Evolutionary conservation across 2,113 vertebrate species (phyloP).

Genomic region (Apus apus): DNA sequence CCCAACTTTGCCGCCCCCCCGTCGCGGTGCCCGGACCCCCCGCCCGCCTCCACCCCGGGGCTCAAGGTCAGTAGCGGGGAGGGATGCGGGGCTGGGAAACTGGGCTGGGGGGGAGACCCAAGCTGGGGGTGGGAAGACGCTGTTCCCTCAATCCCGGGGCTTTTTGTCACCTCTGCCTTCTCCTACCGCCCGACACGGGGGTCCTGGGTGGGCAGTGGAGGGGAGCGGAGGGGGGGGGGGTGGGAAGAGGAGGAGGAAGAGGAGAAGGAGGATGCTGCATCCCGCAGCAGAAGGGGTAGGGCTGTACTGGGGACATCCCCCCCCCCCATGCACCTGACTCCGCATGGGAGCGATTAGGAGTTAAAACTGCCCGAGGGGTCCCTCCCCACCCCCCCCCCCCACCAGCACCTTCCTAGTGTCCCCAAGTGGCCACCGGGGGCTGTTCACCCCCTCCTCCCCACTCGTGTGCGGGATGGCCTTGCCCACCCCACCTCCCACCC

Average conservation of each 20-base stretch:
- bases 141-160: not conserved
- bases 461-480: not conserved
- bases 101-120: not conserved
- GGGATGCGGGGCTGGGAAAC: not conserved
- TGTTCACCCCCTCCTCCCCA: not conserved
- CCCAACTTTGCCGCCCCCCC: not conserved
- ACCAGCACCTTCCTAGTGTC: not conserved
- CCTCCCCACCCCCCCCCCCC: too few species aligned
- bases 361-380: not conserved
- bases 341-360: not conserved
- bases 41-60: not conserved
- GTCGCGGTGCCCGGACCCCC: not conserved
- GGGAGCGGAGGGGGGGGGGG: not conserved
- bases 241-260: too few species aligned
- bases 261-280: not conserved
- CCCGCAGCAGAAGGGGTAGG: not conserved
- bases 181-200: not conserved
- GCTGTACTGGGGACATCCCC: not conserved
- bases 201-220: not conserved
- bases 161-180: not conserved
- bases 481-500: too few species aligned
- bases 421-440: not conserved
- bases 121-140: not conserved
- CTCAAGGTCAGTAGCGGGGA: constrained; percentile 85
- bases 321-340: not conserved